These are phyloP conservation scores for Drosophila eohydei DNA, from an alignment of 2,888 invertebrate genomes.

Conservation along the genomic window DNA sequence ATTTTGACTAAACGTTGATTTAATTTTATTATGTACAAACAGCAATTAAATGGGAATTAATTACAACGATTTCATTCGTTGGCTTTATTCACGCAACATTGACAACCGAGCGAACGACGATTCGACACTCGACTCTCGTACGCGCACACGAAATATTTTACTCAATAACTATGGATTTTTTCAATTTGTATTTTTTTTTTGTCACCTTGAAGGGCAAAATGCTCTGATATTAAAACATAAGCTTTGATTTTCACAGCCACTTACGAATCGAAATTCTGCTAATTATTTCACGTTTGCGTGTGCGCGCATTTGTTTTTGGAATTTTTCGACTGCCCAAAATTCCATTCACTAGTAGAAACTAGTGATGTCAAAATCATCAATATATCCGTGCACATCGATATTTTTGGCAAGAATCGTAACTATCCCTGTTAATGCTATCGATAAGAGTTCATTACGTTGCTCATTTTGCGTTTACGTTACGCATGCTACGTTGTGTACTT, in stretches of 20 bases:
- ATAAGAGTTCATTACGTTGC: constrained; percentile 5
- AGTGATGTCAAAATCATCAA: constrained; percentile 39
- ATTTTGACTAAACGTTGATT: constrained; percentile 33
- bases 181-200: constrained; percentile 5
- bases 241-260: constrained; percentile 55
- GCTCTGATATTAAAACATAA: constrained; percentile 27
- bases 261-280: constrained; percentile 52
- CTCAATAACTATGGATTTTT: constrained; percentile 51
- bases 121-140: constrained; percentile 36
- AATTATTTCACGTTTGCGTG: constrained; percentile 42
- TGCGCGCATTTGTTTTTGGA: constrained; percentile 72
- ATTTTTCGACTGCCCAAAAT: constrained; percentile 67
- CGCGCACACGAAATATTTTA: constrained; percentile 49
- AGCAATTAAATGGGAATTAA: constrained; percentile 77
- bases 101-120: constrained; percentile 53
- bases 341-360: constrained; percentile 66
- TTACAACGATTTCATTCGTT: constrained; percentile 72
- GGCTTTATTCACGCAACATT: constrained; percentile 74
- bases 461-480: constrained; percentile 20
- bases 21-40: constrained; percentile 59
- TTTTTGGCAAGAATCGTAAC: constrained; percentile 1
- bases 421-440: constrained; percentile 37
- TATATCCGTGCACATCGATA: constrained; percentile 27
- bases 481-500: neutral
- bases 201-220: constrained; percentile 38